Conservation (phyloP, 1,140 invertebrate species). For the Lasaia peninsularis region DNA sequence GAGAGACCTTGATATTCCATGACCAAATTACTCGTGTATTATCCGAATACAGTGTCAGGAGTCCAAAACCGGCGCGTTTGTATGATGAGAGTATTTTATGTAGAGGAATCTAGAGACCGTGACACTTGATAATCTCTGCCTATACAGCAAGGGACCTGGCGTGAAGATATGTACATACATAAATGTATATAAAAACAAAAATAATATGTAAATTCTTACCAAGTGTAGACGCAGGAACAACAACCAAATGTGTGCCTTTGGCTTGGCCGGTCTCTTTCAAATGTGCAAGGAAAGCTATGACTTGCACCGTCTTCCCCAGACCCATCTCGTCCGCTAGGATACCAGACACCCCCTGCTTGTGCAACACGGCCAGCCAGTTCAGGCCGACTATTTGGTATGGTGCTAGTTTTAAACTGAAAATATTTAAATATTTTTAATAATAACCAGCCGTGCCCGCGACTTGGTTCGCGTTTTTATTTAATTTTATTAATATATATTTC, state of each 20-base stretch:
- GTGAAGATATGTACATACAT: too few species aligned
- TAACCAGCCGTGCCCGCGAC: too few species aligned
- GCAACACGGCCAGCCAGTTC: conserved; percentile 95
- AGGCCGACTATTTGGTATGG: conserved; percentile 95
- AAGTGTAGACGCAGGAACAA: conserved; percentile 94
- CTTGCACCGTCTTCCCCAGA: conserved; percentile 93
- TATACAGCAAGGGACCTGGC: too few species aligned
- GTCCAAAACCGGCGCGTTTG: too few species aligned
- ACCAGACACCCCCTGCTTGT: conserved; percentile 93
- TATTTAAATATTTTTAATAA: neutral
- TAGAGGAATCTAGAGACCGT: too few species aligned
- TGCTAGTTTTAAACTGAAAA: conserved; percentile 83
- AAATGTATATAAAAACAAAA: neutral
- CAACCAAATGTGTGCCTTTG: conserved; percentile 89
- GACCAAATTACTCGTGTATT: too few species aligned
- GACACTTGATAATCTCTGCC: too few species aligned
- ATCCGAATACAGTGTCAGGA: too few species aligned
- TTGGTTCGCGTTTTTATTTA: too few species aligned
- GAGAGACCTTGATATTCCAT: too few species aligned
- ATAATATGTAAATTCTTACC: conserved; percentile 72
- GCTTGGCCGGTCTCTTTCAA: conserved; percentile 86
- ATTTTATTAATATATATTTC: too few species aligned
- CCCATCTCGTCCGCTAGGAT: conserved; percentile 96
- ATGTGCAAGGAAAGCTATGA: conserved; percentile 93
- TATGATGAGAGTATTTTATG: too few species aligned